phyloP scores from a whole-genome alignment of 2,888 invertebrate species.

The Archips crataeganus region DNA sequence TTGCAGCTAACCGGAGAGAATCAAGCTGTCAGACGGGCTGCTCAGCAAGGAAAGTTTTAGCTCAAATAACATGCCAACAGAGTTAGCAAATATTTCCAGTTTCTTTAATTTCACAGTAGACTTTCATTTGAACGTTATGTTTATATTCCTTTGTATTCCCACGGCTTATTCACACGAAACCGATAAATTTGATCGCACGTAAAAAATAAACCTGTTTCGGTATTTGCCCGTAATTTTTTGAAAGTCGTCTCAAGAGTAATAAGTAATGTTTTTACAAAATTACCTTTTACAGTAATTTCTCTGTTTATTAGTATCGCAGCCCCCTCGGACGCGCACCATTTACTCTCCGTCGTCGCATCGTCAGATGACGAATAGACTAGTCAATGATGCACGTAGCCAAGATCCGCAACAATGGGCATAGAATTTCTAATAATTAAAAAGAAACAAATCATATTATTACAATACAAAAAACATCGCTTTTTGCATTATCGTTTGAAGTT shows the following conservation, averaged over 20 bases:
- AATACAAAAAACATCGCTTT: neutral
- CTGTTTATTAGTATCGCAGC: neutral
- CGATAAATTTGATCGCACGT: neutral
- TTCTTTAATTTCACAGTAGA: no score
- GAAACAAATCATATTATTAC: neutral
- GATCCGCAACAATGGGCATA: conserved; percentile 19
- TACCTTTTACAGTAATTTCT: neutral
- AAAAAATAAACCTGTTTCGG: neutral
- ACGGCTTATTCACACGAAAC: neutral
- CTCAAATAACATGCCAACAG: no score
- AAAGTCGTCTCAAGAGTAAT: neutral
- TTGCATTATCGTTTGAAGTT: neutral
- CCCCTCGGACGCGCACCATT: conserved; percentile 32
- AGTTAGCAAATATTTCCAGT: no score
- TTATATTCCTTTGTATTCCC: neutral
- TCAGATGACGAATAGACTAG: conserved; percentile 32
- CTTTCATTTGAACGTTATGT: neutral
- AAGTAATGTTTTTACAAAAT: neutral
- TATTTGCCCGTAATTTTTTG: neutral
- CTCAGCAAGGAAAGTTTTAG: no score
- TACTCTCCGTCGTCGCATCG: conserved; percentile 21
- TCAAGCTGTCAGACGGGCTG: no score
- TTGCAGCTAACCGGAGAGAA: no score
- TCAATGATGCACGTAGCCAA: conserved; percentile 35
- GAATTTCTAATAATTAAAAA: neutral